Conservation (phyloP, 2,113 vertebrate species). For the Sciurus niger region DNA sequence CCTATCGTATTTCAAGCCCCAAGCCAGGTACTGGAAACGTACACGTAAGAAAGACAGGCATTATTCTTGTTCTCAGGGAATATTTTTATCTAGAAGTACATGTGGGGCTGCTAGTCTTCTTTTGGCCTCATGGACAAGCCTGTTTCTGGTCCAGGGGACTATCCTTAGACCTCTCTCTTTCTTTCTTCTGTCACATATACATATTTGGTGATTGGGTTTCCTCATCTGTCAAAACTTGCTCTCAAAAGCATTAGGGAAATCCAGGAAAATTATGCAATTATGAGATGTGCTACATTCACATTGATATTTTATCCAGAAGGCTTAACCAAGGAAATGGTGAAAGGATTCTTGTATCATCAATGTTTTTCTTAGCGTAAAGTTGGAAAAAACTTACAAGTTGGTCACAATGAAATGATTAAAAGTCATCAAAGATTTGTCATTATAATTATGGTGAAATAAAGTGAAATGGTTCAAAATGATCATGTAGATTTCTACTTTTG, state of each 20-base stretch:
- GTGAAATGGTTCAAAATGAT: slow-evolving; percentile 22
- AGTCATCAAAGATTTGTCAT: background rate
- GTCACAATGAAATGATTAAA: background rate
- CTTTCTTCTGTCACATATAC: background rate
- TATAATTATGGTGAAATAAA: background rate
- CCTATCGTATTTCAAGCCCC: background rate
- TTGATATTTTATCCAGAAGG: slow-evolving; percentile 47
- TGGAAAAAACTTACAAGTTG: background rate
- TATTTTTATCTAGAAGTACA: background rate
- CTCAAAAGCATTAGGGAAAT: background rate
- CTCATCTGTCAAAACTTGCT: slow-evolving; percentile 12
- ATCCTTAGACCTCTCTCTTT: background rate
- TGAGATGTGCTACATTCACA: slow-evolving; percentile 23
- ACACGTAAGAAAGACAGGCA: background rate
- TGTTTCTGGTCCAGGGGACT: slow-evolving; percentile 13
- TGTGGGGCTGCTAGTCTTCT: background rate
- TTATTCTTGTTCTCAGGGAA: background rate
- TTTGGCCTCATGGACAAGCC: background rate
- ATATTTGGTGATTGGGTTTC: slow-evolving; percentile 53
- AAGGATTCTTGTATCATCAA: background rate
- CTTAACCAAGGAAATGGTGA: background rate
- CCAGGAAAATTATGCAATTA: background rate
- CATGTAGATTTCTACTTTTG: background rate
- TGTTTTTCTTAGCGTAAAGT: background rate
- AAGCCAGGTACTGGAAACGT: background rate